Conservation (phyloP, 2,113 vertebrate genomes). For the Notothenia rossii region DNA sequence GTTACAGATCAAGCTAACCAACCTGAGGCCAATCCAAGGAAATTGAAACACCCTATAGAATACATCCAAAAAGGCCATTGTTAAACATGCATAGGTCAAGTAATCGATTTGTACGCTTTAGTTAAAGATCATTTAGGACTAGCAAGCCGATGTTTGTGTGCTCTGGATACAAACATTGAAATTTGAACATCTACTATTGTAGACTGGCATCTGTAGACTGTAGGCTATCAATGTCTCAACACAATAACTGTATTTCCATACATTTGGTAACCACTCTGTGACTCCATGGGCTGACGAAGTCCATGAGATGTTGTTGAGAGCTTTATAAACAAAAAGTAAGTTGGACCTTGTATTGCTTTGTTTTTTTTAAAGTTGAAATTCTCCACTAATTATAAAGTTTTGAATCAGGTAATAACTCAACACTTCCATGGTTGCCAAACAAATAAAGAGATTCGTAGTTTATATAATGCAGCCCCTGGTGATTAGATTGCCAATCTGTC, state of each 20-base stretch:
- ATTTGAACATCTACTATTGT: not conserved
- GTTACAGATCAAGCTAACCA: not conserved
- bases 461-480: conserved; percentile 64
- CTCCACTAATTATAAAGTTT: conserved; percentile 29
- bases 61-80: not conserved
- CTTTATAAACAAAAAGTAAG: not conserved
- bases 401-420: conserved; percentile 49
- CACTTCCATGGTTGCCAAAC: conserved; percentile 50
- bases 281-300: not conserved
- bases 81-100: not conserved
- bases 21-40: not conserved
- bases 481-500: conserved; percentile 69
- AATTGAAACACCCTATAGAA: not conserved
- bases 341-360: conserved; percentile 5
- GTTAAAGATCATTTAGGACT: not conserved
- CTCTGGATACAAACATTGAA: no score
- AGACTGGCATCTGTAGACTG: no score
- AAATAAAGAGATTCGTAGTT: conserved; percentile 61
- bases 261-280: not conserved
- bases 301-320: not conserved
- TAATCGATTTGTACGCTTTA: not conserved
- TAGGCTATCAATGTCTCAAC: not conserved
- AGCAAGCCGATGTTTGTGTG: no score
- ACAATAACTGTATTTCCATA: not conserved
- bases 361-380: conserved; percentile 11